Evolutionary conservation across 2,888 invertebrate genomes (phyloP), one percentile per base, ranked within the genome.

Genomic region (Punctoribates punctum): DNA sequence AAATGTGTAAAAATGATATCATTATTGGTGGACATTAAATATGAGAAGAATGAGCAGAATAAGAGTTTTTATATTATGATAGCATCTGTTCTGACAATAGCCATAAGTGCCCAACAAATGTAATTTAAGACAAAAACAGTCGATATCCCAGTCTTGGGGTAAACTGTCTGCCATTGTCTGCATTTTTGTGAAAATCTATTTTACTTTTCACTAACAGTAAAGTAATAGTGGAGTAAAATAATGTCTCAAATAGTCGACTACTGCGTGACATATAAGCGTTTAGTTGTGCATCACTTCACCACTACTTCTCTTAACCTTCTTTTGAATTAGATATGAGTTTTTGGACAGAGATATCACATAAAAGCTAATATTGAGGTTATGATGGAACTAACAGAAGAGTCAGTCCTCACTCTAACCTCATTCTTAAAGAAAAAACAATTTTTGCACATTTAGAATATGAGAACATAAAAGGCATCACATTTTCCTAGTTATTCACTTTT

Each of bases 321-420:
- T 65, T 13, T 67, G 67, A 23, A 11, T 29, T 60, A 27, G 17
- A 51, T 51, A 51, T 51, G n/a, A n/a, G 51, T 15, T 20, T 6
- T 60, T 25, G 13, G 20, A 67, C 67, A 34, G 20, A 8, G 13
- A 29, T 17, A 67, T 38, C 34, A 23, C 67, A 67, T 67, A 67
- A 42, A 65, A 67, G 67, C 67, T n/a, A 67, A 67, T 67, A 67
- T 67, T 67, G 42, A 67, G 42, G 67, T 67, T 67, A 67, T 67
- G 67, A 67, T 67, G 34, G 67, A 34, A 20, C n/a, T 20, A n/a
- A n/a, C 11, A n/a, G n/a, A 51, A 15, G 13, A 27, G 27, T 20
- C 67, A 27, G 20, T 42, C 13, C 67, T 67, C 67, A 65, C 27
- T 34, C n/a, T 15, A 17, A 42, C 42, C 42, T 42, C 42, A 42